These are phyloP conservation scores for Triplophysa siluroides DNA, from an alignment of 2,113 vertebrate species.

Conservation along the genomic window DNA sequence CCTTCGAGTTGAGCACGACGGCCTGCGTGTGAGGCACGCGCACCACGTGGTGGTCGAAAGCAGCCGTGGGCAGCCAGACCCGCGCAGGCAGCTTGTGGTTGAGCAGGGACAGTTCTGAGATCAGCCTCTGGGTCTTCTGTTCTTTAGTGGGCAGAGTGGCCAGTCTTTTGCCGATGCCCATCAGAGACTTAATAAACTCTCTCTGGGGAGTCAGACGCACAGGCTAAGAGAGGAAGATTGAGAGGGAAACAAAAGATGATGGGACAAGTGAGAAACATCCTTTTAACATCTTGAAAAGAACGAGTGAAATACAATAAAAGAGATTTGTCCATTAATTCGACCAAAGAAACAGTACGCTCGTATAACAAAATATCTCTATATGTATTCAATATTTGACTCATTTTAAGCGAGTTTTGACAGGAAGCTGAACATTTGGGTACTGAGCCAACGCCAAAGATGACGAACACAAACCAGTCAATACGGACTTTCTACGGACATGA, in stretches of 20 bases:
- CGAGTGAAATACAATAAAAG: neutral
- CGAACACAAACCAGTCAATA: neutral
- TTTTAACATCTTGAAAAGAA: neutral
- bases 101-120: constrained; percentile 92
- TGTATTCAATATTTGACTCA: no score
- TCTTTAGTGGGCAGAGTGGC: constrained; percentile 95
- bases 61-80: constrained; percentile 90
- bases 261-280: neutral
- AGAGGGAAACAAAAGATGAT: neutral
- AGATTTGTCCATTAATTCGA: no score
- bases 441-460: neutral
- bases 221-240: constrained; percentile 69
- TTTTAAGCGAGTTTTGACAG: no score
- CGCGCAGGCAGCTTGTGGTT: constrained; percentile 94
- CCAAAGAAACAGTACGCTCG: no score
- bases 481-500: neutral
- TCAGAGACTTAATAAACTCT: constrained; percentile 93
- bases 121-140: constrained; percentile 91
- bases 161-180: constrained; percentile 91
- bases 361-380: no score
- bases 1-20: constrained; percentile 94
- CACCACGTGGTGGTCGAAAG: constrained; percentile 91
- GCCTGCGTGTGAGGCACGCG: constrained; percentile 92
- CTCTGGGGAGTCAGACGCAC: constrained; percentile 88
- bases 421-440: neutral